Percentiles rank a stretch among this genome's conserved stretches.
Evolutionary conservation across 2,888 invertebrate species (phyloP).

Genomic region (Taenaris catops): DNA sequence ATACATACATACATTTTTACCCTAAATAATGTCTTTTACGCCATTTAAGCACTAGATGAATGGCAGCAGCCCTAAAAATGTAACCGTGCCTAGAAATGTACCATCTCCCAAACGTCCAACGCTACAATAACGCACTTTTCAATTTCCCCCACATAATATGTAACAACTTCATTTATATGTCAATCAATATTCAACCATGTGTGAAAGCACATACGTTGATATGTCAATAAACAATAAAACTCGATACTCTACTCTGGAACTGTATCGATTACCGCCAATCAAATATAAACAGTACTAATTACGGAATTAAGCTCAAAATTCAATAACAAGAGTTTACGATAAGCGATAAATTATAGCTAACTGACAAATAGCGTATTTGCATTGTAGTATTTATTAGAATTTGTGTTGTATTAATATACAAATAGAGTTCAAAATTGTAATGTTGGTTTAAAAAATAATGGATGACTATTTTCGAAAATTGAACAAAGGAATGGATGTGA

Average conservation of each 20-base stretch:
- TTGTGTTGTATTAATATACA: background rate
- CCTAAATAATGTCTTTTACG: no score
- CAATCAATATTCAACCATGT: constrained; percentile 17
- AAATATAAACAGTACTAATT: constrained; percentile 11
- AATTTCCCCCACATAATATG: constrained; percentile 12
- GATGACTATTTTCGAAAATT: constrained; percentile 16
- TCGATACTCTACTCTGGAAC: constrained; percentile 6
- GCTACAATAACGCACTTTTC: constrained; percentile 10
- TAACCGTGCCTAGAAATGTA: background rate
- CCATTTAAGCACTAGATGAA: no score
- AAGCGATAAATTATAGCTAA: constrained; percentile 6
- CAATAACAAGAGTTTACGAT: constrained; percentile 11
- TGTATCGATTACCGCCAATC: background rate
- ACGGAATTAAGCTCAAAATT: constrained; percentile 13
- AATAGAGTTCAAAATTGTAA: constrained; percentile 2
- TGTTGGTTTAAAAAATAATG: constrained; percentile 4
- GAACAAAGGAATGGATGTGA: constrained; percentile 17
- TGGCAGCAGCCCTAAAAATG: no score
- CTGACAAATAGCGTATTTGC: constrained; percentile 1
- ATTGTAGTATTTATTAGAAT: background rate
- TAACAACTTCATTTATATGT: constrained; percentile 4
- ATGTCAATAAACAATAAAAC: constrained; percentile 11
- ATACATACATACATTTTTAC: no score
- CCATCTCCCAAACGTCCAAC: constrained; percentile 5
- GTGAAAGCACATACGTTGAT: constrained; percentile 7